phyloP scores from a whole-genome alignment of 2,888 invertebrate species.

The Celastrina argiolus region DNA sequence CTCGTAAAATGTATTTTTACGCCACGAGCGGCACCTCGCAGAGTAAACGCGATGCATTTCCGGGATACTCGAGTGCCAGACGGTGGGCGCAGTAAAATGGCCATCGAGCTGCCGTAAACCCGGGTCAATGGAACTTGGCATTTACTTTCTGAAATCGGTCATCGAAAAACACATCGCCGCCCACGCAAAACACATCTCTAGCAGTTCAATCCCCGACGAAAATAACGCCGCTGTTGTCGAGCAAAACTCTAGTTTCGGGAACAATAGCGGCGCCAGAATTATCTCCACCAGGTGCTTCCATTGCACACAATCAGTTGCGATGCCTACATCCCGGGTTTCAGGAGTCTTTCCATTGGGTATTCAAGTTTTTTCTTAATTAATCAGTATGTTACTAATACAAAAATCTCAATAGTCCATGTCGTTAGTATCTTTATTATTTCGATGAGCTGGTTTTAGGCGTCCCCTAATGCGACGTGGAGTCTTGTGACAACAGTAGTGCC shows the following conservation, averaged over 20 bases:
- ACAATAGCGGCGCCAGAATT: background rate
- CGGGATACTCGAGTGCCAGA: slow-evolving; percentile 27
- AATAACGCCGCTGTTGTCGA: slow-evolving; percentile 21
- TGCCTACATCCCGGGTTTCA: background rate
- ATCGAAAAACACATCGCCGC: slow-evolving; percentile 31
- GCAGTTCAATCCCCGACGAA: slow-evolving; percentile 6
- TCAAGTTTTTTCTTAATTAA: background rate
- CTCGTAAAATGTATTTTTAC: slow-evolving; percentile 29
- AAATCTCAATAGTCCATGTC: no score
- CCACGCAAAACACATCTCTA: slow-evolving; percentile 29
- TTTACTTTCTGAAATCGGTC: slow-evolving; percentile 37
- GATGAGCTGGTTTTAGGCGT: no score
- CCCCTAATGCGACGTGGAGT: no score
- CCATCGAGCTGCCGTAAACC: slow-evolving; percentile 47
- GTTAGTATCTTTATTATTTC: no score
- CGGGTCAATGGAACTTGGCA: slow-evolving; percentile 50
- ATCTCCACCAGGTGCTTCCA: background rate
- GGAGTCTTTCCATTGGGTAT: background rate
- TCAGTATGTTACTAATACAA: no score
- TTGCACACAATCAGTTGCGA: background rate
- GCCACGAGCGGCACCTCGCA: slow-evolving; percentile 27
- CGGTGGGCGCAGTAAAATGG: slow-evolving; percentile 33
- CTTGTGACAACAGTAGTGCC: no score
- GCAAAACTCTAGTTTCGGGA: background rate
- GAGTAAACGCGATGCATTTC: slow-evolving; percentile 29